A percentile compares a stretch with the other conserved stretches of the same genome.
Conservation (phyloP, 2,797 vertebrate species). For the Ptychobarbus kaznakovi region DNA sequence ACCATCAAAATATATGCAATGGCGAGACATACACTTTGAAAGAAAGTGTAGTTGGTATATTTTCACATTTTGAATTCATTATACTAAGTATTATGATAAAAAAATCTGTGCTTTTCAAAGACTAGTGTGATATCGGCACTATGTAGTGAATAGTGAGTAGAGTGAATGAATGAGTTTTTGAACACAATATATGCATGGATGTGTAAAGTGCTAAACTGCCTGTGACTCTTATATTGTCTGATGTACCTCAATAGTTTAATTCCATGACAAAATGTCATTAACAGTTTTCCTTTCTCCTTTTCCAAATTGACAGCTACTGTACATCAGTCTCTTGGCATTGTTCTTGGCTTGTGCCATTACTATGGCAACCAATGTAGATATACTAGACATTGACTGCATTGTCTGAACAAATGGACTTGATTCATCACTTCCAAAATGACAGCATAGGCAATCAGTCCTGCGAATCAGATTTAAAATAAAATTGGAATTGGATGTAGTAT, state of each 20-base stretch:
- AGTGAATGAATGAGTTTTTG: not conserved
- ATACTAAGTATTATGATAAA: not conserved
- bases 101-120: not conserved
- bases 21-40: not conserved
- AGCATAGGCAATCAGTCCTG: not conserved
- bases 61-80: not conserved
- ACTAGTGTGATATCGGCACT: not conserved
- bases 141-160: not conserved
- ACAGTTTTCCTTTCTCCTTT: not conserved
- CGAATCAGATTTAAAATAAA: not conserved
- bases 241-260: not conserved
- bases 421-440: not conserved
- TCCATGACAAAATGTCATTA: not conserved
- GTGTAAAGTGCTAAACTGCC: not conserved
- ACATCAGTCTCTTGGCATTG: constrained; percentile 1
- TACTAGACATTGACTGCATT: not conserved
- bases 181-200: not conserved
- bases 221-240: not conserved
- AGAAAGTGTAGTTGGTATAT: not conserved
- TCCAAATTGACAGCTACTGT: not conserved
- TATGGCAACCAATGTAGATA: constrained; percentile 6
- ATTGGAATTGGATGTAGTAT: not conserved
- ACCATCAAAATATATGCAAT: no score
- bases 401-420: constrained; percentile 15
- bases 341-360: constrained; percentile 10